These are phyloP conservation scores for Amiota communis DNA, from an alignment of 2,888 invertebrate species.

Conservation along the genomic window DNA sequence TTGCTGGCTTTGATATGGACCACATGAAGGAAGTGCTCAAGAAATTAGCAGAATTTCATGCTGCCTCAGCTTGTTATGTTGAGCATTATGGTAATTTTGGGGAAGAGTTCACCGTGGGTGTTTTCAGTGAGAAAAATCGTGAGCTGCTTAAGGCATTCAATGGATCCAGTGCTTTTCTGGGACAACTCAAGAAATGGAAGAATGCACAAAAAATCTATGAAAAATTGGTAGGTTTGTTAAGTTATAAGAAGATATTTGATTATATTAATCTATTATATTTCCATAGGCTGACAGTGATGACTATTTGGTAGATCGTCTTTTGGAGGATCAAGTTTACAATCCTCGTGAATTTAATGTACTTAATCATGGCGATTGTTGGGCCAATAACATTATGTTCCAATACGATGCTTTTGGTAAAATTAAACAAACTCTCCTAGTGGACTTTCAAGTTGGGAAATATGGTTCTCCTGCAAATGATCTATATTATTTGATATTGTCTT, in stretches of 20 bases:
- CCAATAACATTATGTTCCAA: slow-evolving; percentile 69
- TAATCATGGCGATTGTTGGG: slow-evolving; percentile 70
- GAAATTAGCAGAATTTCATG: slow-evolving; percentile 71
- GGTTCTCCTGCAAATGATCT: slow-evolving; percentile 64
- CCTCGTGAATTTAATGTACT: slow-evolving; percentile 66
- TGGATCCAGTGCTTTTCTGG: slow-evolving; percentile 58
- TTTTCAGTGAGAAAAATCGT: slow-evolving; percentile 59
- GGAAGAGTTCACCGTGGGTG: slow-evolving; percentile 59
- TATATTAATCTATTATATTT: neutral
- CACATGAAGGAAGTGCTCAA: slow-evolving; percentile 64
- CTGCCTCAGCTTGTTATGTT: slow-evolving; percentile 70
- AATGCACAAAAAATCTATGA: slow-evolving; percentile 59
- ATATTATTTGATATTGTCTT: slow-evolving; percentile 64
- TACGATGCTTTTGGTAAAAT: slow-evolving; percentile 68
- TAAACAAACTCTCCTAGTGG: slow-evolving; percentile 63
- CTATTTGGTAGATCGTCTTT: slow-evolving; percentile 62
- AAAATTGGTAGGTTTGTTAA: slow-evolving; percentile 57
- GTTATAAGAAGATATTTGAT: neutral
- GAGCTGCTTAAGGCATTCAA: slow-evolving; percentile 61
- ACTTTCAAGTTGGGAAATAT: slow-evolving; percentile 67
- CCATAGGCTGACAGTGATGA: slow-evolving; percentile 60
- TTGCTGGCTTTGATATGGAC: slow-evolving; percentile 63
- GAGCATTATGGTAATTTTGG: slow-evolving; percentile 64
- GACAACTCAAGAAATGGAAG: slow-evolving; percentile 67
- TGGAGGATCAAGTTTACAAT: slow-evolving; percentile 56